Evolutionary conservation across 1,140 invertebrate species (phyloP), one percentile per base, ranked within the genome.

Genomic region (Cryptotermes secundus): DNA sequence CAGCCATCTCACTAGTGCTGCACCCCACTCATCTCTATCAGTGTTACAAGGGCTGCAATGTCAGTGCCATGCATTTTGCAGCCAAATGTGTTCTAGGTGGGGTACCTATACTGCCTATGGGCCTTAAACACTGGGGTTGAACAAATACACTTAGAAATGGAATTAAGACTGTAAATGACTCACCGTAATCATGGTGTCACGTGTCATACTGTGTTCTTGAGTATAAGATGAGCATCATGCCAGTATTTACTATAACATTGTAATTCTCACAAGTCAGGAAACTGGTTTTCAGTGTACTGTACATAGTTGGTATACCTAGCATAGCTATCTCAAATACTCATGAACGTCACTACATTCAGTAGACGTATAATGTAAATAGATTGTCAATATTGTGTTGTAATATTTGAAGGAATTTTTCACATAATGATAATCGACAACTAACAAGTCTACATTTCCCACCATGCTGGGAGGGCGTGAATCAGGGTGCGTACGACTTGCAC

Each of bases 121-220:
- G 84, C 84, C 84, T 84, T 84, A 84, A 82, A 84, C 81, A 84
- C 83, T 84, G 84, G 84, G 84, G 84, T 84, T 84, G 79, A 84
- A 82, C 42, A 82, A 82, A 53, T 34, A 82, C 49, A 79, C 53
- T 84, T 84, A 84, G 38, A 42, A 81, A 84, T 59, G 84, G 42
- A 84, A 84, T 49, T 84, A 84, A 84, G 84, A 84, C 84, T 84
- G 84, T 84, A 59, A 45, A 81, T 79, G 80, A 65, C 72, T 83
- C 83, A 83, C 31, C 81, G 38, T 59, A 59, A 59, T 34, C 83
- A 79, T 79, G 84, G 84, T 80, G 84, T 84, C 84, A 84, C 80
- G 72, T 84, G 83, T 84, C 79, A 84, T 79, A 84, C 81, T 84
- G 84, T 84, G 80, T 84, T 84, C 84, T 81, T 82, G 84, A 59